These are phyloP conservation scores for Paraescarpia echinospica DNA, from an alignment of 1,140 invertebrate species.

Conservation along the genomic window DNA sequence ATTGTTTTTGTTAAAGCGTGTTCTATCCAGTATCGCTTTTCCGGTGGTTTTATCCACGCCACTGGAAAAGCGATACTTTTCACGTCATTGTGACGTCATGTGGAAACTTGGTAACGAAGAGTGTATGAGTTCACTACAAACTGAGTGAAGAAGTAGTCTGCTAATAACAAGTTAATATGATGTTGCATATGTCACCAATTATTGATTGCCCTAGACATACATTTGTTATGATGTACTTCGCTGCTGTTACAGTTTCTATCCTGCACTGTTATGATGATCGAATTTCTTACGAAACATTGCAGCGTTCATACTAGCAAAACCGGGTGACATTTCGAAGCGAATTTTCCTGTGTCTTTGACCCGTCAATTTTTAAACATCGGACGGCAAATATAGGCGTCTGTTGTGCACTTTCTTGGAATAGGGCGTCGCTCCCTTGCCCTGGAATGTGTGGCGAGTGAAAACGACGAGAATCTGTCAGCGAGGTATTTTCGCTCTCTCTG, in stretches of 20 bases:
- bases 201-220: background rate
- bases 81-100: background rate
- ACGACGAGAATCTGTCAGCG: background rate
- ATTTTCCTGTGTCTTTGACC: background rate
- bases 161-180: background rate
- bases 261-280: background rate
- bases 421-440: background rate
- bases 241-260: background rate
- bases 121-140: background rate
- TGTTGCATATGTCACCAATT: background rate
- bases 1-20: background rate
- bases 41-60: background rate
- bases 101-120: background rate
- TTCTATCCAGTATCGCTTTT: no score
- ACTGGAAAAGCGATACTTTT: background rate
- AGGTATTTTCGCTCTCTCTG: background rate
- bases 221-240: background rate
- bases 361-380: background rate
- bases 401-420: background rate
- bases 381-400: background rate
- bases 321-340: background rate
- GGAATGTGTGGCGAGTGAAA: background rate
- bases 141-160: background rate
- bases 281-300: background rate
- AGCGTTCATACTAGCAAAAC: background rate